Evolutionary conservation across 2,113 vertebrate genomes (phyloP).

Genomic region (Electrona antarctica): DNA sequence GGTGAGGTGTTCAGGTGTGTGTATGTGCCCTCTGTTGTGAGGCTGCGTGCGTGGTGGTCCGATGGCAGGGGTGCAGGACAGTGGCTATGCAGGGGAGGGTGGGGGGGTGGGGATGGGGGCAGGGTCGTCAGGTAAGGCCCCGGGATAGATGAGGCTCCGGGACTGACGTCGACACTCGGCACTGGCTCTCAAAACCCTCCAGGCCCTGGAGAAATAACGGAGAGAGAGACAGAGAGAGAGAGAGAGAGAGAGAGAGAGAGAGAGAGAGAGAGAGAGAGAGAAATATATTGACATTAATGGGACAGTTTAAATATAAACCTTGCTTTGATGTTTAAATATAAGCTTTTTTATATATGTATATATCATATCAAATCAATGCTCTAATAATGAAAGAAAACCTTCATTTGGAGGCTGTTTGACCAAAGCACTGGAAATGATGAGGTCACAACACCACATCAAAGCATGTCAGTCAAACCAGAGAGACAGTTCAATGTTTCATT

Average conservation of each 20-base stretch:
- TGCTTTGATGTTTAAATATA: too few relatives aligned
- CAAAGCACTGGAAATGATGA: not conserved
- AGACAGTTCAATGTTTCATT: conserved; percentile 21
- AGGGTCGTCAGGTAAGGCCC: conserved; percentile 17
- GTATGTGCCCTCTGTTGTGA: conserved; percentile 24
- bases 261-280: too few relatives aligned
- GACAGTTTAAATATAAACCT: too few relatives aligned
- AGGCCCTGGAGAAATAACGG: conserved; percentile 36
- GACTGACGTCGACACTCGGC: conserved; percentile 33
- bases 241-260: too few relatives aligned
- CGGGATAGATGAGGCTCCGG: conserved; percentile 45
- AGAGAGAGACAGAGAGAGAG: not conserved
- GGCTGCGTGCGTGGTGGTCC: conserved; percentile 18
- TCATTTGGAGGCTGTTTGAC: not conserved
- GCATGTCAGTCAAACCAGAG: conserved; percentile 25
- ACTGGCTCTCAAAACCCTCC: conserved; percentile 58
- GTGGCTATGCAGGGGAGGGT: conserved; percentile 21
- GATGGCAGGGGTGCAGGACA: conserved; percentile 3
- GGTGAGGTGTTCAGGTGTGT: conserved; percentile 17
- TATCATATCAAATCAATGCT: too few relatives aligned
- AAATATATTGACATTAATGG: too few relatives aligned
- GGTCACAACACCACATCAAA: not conserved
- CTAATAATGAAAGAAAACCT: too few relatives aligned
- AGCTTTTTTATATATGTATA: too few relatives aligned
- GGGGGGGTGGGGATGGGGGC: not conserved